Conservation (phyloP, 2,797 vertebrate genomes). For the Sciurus vulgaris region DNA sequence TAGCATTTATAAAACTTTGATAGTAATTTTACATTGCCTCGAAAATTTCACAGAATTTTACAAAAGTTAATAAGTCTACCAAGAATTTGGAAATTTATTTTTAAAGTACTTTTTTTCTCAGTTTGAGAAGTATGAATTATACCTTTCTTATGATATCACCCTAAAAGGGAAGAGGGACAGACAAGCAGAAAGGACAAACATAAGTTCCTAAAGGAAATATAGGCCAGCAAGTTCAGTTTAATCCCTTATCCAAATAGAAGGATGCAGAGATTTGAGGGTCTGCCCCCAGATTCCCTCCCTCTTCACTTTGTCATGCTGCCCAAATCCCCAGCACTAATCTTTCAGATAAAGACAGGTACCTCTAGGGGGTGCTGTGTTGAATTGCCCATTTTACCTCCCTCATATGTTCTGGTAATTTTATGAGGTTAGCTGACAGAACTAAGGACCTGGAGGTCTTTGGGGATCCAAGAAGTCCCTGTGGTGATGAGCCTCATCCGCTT, state of each 20-base stretch:
- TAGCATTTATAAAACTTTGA: background rate
- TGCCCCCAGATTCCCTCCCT: background rate
- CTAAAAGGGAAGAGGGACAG: background rate
- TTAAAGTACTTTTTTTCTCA: background rate
- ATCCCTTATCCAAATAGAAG: background rate
- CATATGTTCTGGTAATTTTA: background rate
- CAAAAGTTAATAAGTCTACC: background rate
- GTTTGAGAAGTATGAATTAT: background rate
- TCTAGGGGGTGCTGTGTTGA: background rate
- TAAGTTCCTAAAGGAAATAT: background rate
- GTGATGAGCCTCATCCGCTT: accelerated
- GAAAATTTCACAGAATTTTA: background rate
- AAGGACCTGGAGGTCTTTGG: background rate
- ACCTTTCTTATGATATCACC: background rate
- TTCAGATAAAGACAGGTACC: background rate
- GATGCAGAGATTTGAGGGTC: background rate
- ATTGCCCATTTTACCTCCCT: background rate
- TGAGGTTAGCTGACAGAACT: background rate
- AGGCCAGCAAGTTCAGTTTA: background rate
- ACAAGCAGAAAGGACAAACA: background rate
- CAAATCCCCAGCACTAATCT: background rate
- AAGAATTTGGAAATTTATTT: background rate
- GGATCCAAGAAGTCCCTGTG: too few relatives aligned
- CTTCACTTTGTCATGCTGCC: background rate
- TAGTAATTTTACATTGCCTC: background rate